Evolutionary conservation across 2,797 vertebrate species (phyloP).

Genomic region (Lerista edwardsae): DNA sequence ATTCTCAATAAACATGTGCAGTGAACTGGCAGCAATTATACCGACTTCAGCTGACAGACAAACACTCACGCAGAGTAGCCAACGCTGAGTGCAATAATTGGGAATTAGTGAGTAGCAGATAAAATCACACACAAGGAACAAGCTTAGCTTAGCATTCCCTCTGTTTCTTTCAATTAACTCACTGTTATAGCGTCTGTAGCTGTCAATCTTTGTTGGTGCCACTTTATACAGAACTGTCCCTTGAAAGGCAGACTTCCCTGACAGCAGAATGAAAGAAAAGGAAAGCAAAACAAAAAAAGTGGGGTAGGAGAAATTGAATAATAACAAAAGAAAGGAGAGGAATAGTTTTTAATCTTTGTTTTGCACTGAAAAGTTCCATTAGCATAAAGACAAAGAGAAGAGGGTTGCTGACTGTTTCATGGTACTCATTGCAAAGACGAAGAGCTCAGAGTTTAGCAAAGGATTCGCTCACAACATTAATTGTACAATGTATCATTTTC

Average conservation of each 20-base stretch:
- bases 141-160: conserved; percentile 68
- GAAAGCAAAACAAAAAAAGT: conserved; percentile 69
- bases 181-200: conserved; percentile 86
- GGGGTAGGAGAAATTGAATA: conserved; percentile 70
- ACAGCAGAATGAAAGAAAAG: conserved; percentile 80
- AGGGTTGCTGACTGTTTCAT: conserved; percentile 21
- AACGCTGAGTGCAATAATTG: conserved; percentile 63
- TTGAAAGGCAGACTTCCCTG: conserved; percentile 85
- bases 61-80: conserved; percentile 63
- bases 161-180: conserved; percentile 77
- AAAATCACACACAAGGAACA: conserved; percentile 69
- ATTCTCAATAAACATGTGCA: conserved; percentile 59
- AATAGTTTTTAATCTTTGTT: conserved; percentile 79
- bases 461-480: conserved; percentile 18
- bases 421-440: conserved; percentile 50
- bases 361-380: conserved; percentile 69
- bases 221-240: conserved; percentile 83
- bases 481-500: conserved; percentile 47
- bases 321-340: conserved; percentile 78
- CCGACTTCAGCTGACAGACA: conserved; percentile 67
- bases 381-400: conserved; percentile 63
- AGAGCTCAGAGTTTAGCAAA: conserved; percentile 55
- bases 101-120: conserved; percentile 58
- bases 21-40: conserved; percentile 64
- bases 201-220: conserved; percentile 80